A percentile compares a stretch with the other conserved stretches of the same genome.
Conservation (phyloP, 2,797 vertebrate genomes). For the Limosa lapponica region DNA sequence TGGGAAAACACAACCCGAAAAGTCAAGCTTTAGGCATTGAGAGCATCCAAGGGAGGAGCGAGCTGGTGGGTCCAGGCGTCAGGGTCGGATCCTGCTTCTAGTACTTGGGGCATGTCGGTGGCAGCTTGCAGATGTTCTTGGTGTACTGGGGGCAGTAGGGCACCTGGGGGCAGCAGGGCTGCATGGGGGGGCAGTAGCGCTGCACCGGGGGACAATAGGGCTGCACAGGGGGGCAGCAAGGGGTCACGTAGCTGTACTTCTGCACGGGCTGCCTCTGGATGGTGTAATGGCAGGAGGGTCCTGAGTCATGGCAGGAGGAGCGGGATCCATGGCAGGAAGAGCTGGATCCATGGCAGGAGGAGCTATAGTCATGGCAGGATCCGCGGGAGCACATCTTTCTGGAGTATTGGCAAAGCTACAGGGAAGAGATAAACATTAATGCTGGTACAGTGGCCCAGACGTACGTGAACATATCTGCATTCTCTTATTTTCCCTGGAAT, state of each 20-base stretch:
- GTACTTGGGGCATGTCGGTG: not conserved
- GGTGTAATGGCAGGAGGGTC: not conserved
- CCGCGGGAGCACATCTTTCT: not conserved
- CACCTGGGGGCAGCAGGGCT: not conserved
- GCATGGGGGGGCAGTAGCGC: rapidly evolving
- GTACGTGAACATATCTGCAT: rapidly evolving
- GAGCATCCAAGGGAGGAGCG: not conserved
- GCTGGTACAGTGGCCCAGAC: rapidly evolving
- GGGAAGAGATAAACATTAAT: not conserved
- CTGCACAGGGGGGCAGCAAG: not conserved
- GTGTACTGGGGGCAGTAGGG: not conserved
- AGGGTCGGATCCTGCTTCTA: rapidly evolving
- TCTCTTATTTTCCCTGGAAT: not conserved
- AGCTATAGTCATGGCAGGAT: not conserved
- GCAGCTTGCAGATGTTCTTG: conserved; percentile 2
- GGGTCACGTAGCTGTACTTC: not conserved
- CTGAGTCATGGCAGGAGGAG: not conserved
- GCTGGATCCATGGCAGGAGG: not conserved
- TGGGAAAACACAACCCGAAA: rapidly evolving
- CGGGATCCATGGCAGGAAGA: not conserved
- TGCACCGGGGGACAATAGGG: not conserved
- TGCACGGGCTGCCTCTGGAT: not conserved
- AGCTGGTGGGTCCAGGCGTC: not conserved
- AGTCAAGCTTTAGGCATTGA: rapidly evolving
- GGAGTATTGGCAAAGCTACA: not conserved